phyloP scores from a whole-genome alignment of 2,113 vertebrate genomes.

The Pan paniscus region DNA sequence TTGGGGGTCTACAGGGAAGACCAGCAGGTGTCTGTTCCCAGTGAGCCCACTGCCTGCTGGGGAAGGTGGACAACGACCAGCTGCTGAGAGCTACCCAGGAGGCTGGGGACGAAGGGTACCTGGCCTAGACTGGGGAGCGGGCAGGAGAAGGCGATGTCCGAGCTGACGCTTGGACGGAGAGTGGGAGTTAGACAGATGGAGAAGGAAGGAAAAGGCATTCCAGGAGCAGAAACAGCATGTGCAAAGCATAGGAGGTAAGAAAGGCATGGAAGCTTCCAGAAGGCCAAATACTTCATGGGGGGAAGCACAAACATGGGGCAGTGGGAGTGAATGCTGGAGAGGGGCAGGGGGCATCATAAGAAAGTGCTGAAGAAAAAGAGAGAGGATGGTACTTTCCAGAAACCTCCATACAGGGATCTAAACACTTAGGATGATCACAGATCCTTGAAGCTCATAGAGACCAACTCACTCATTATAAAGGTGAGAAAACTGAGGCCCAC shows the following conservation, averaged over 20 bases:
- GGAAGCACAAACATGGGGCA: accelerated
- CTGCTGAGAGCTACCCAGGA: background rate
- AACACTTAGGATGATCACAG: background rate
- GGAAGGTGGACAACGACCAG: background rate
- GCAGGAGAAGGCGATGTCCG: accelerated
- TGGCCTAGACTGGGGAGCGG: background rate
- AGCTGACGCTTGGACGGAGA: background rate
- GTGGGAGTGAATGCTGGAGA: accelerated
- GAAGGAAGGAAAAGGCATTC: background rate
- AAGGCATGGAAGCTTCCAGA: background rate
- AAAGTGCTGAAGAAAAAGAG: background rate
- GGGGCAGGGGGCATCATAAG: background rate
- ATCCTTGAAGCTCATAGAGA: background rate
- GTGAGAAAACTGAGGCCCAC: background rate
- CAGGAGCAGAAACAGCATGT: too few species aligned
- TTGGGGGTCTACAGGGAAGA: background rate
- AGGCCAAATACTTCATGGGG: accelerated
- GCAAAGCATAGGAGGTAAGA: too few species aligned
- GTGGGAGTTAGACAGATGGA: background rate
- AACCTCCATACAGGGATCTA: background rate
- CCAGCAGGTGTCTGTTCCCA: background rate
- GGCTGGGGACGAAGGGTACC: background rate
- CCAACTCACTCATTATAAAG: background rate
- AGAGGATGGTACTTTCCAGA: background rate
- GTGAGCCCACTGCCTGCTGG: background rate